Evolutionary conservation across 2,888 invertebrate species (phyloP).

Genomic region (Trachelus iudaicus): DNA sequence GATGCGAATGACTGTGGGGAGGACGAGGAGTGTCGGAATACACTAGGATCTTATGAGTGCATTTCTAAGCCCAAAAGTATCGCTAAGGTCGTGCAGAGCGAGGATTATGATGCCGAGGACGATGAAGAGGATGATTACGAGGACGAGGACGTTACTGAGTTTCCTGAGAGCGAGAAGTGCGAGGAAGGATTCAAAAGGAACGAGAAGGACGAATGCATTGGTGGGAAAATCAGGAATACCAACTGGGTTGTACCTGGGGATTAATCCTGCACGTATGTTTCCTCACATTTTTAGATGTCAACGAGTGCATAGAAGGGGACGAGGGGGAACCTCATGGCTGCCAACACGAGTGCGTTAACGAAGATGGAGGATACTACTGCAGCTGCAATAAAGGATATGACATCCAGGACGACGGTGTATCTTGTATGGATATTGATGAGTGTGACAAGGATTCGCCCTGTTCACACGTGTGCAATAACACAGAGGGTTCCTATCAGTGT

Average conservation of each 20-base stretch:
- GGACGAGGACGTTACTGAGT: conserved; percentile 48
- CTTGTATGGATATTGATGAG: conserved; percentile 58
- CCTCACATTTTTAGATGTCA: conserved; percentile 64
- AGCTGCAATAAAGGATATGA: conserved; percentile 61
- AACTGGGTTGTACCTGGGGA: background rate
- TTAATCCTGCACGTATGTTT: background rate
- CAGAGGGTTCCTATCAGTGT: conserved; percentile 60
- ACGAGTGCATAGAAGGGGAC: conserved; percentile 68
- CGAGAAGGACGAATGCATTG: conserved; percentile 64
- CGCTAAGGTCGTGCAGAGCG: conserved; percentile 50
- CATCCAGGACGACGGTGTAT: conserved; percentile 52
- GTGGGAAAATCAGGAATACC: conserved; percentile 40
- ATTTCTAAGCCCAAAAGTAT: conserved; percentile 42
- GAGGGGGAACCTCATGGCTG: conserved; percentile 67
- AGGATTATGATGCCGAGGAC: conserved; percentile 51
- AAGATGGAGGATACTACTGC: conserved; percentile 62
- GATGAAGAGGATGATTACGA: conserved; percentile 42
- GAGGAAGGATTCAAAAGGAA: conserved; percentile 65
- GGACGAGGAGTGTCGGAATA: conserved; percentile 65
- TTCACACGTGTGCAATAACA: conserved; percentile 52
- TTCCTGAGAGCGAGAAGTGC: conserved; percentile 50
- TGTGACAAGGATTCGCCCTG: conserved; percentile 47
- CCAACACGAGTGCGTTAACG: conserved; percentile 67
- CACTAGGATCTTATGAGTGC: conserved; percentile 66
- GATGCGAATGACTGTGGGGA: conserved; percentile 35